These are phyloP conservation scores for Drosophila tropicalis DNA, from an alignment of 1,140 invertebrate genomes.

Conservation along the genomic window DNA sequence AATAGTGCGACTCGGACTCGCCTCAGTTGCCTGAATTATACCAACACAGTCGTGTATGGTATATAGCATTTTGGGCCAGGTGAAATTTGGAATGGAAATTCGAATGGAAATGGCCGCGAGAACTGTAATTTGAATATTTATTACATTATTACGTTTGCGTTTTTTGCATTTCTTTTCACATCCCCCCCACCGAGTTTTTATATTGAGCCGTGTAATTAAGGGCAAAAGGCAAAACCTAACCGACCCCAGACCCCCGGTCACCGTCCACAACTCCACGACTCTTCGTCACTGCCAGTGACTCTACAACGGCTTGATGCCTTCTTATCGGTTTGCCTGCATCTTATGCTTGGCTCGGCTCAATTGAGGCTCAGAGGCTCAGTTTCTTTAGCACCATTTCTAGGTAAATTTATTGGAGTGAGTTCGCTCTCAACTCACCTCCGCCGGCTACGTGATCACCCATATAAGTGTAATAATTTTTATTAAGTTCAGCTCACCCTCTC, in stretches of 20 bases:
- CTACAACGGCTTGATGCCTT: conserved; percentile 20
- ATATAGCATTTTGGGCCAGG: conserved; percentile 69
- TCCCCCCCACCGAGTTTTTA: conserved; percentile 2
- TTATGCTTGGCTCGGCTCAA: conserved; percentile 10
- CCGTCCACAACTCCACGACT: no score
- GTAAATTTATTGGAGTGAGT: conserved; percentile 61
- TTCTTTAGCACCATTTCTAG: conserved; percentile 61
- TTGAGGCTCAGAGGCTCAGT: conserved; percentile 6
- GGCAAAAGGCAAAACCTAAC: conserved; percentile 31
- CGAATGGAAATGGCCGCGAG: conserved; percentile 53
- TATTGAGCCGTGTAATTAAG: conserved; percentile 53
- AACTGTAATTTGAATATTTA: conserved; percentile 78
- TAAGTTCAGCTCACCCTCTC: conserved; percentile 48
- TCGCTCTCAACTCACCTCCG: conserved; percentile 34
- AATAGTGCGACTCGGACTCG: conserved; percentile 35
- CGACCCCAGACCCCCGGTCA: background rate
- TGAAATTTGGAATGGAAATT: conserved; percentile 62
- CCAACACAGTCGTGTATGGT: conserved; percentile 18
- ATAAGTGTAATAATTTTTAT: conserved; percentile 82
- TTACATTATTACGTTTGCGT: conserved; percentile 63
- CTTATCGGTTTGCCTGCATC: conserved; percentile 54
- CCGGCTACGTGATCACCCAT: conserved; percentile 77
- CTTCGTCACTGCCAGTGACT: conserved; percentile 8
- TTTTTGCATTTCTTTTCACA: conserved; percentile 1
- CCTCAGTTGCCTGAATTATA: conserved; percentile 14